A percentile compares a stretch with the other conserved stretches of the same genome.
Evolutionary conservation across 1,140 invertebrate species (phyloP).

Genomic region (Daktulosphaira vitifoliae): DNA sequence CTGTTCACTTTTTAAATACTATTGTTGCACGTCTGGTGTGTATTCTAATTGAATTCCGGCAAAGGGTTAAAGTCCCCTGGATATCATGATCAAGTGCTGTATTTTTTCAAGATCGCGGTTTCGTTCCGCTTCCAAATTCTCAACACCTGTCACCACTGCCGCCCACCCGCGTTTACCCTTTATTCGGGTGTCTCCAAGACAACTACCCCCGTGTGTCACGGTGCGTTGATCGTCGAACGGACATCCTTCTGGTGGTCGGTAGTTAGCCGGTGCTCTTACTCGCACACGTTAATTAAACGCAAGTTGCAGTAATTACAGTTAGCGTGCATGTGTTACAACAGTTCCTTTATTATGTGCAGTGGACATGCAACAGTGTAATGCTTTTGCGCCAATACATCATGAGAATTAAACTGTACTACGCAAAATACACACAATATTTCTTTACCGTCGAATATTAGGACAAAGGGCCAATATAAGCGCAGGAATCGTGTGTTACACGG

Average conservation of each 20-base stretch:
- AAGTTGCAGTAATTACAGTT: no score
- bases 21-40: no score
- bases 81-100: no score
- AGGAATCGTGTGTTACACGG: not conserved
- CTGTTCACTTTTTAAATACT: no score
- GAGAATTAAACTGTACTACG: constrained; percentile 4
- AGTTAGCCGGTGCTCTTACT: no score
- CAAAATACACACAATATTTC: not conserved
- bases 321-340: no score
- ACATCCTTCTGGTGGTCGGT: constrained; percentile 17
- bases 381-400: constrained; percentile 4
- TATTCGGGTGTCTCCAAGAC: not conserved
- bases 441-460: not conserved
- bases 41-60: no score
- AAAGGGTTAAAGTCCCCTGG: no score
- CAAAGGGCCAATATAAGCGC: not conserved
- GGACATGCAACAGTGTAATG: not conserved
- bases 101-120: not conserved
- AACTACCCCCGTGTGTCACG: not conserved
- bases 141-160: not conserved
- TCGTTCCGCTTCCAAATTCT: not conserved
- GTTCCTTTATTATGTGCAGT: no score
- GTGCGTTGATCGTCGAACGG: constrained; percentile 7
- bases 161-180: no score
- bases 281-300: no score